Base-by-base conservation (phyloP, 2,797 vertebrate species). In the Danio jaintianensis region DNA sequence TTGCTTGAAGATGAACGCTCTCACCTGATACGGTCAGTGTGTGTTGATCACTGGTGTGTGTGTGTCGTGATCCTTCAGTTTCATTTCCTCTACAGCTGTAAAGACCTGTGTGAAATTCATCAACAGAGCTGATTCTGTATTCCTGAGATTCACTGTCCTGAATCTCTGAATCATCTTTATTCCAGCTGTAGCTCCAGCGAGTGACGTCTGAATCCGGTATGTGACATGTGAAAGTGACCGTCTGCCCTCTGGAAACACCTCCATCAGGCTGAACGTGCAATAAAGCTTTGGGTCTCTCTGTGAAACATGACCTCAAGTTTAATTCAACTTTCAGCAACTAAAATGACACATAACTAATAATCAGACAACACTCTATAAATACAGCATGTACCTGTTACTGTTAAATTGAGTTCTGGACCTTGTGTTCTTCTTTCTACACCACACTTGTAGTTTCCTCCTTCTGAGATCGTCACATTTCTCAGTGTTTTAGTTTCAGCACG, bases 371-470 rank as follows among this genome's bases (percentile, higher is more conserved):
- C n/a, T n/a, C n/a, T n/a, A n/a, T n/a, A n/a, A n/a, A n/a, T 29
- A 10, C 7, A 9, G n/a, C 62, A 1, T 6, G 7, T 4, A 52
- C 66, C 15, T 69, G 8, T 52, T 4, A 52, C 47, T n/a, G 8
- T 38, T 1, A 69, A 16, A 6, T 0, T 2, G 29, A 69, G 15
- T 11, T 0, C 0, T 0, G 0, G 22, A 16, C 22, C 0, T n/a
- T 68, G 66, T 52, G 0, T 29, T 6, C 11, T 0, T 5, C 0
- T 0, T 6, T 0, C 0, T 52, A 40, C 29, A 12, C 0, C 0
- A 7, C 67, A 69, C 0, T 0, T 0, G 6, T 52, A 69, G 0
- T 0, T 0, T 69, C 67, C 67, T 52, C 6, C 67, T 52, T 69
- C 3, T 52, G 29, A 38, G 15, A 69, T 6, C 2, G 0, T 12